These are phyloP conservation scores for Discoglossus pictus DNA, from an alignment of 2,797 vertebrate species.

Conservation along the genomic window DNA sequence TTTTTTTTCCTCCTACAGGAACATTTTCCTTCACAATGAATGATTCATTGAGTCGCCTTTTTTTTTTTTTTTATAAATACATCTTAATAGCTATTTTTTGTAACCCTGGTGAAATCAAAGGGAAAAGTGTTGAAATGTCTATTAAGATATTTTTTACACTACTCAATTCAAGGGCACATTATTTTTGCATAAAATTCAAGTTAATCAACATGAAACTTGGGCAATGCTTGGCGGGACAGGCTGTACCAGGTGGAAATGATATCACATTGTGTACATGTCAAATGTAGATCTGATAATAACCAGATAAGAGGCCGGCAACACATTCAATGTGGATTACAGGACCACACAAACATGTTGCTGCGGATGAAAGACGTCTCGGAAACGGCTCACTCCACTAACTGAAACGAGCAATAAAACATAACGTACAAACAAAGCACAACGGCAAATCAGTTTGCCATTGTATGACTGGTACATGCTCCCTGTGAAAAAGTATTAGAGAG, in stretches of 20 bases:
- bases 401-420: too few relatives aligned
- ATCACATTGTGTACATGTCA: too few relatives aligned
- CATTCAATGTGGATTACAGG: too few relatives aligned
- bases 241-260: not conserved
- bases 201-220: not conserved
- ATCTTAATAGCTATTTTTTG: conserved; percentile 57
- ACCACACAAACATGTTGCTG: too few relatives aligned
- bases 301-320: too few relatives aligned
- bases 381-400: too few relatives aligned
- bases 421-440: too few relatives aligned
- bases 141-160: conserved; percentile 61
- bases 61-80: conserved; percentile 50
- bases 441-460: too few relatives aligned
- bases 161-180: conserved; percentile 54
- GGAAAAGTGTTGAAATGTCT: conserved; percentile 61
- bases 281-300: too few relatives aligned
- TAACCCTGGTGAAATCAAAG: conserved; percentile 61
- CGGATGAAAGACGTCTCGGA: too few relatives aligned
- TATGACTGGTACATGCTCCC: too few relatives aligned
- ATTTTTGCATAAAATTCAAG: conserved; percentile 52
- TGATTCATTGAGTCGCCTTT: conserved; percentile 35
- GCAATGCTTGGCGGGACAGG: conserved; percentile 9
- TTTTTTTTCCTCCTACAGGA: not conserved
- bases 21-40: conserved; percentile 18
- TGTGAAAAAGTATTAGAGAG: too few relatives aligned